phyloP scores from a whole-genome alignment of 1,140 invertebrate species.

The Drosophila nannoptera region DNA sequence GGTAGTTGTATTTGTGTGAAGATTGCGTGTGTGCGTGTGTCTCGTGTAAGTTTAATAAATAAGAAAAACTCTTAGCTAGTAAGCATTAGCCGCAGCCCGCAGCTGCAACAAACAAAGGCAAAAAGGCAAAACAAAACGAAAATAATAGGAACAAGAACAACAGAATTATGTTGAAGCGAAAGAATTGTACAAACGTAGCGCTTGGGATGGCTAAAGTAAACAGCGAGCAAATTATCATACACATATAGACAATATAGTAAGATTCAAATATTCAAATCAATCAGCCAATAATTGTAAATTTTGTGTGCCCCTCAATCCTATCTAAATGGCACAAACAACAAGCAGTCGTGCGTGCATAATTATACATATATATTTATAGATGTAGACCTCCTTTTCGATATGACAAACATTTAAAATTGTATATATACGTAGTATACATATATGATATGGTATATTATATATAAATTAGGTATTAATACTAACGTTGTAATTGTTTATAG shows the following conservation, averaged over 20 bases:
- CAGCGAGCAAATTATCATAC: constrained; percentile 41
- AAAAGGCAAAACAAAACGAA: constrained; percentile 18
- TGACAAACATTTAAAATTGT: constrained; percentile 61
- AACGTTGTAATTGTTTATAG: constrained; percentile 40
- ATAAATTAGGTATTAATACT: constrained; percentile 17
- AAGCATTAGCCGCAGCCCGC: constrained; percentile 52
- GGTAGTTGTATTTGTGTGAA: constrained; percentile 38
- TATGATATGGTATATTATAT: constrained; percentile 42
- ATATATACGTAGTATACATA: constrained; percentile 53
- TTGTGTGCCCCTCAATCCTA: constrained; percentile 6
- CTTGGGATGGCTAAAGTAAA: constrained; percentile 35
- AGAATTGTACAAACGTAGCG: constrained; percentile 54
- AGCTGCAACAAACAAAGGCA: constrained; percentile 44
- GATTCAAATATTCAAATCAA: constrained; percentile 14
- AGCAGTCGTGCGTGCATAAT: constrained; percentile 32
- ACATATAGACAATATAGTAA: constrained; percentile 18
- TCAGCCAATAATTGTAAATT: constrained; percentile 23
- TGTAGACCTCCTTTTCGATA: constrained; percentile 48
- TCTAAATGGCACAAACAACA: constrained; percentile 55
- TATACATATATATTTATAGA: constrained; percentile 8
- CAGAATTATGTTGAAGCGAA: constrained; percentile 45
- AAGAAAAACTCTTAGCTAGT: constrained; percentile 40
- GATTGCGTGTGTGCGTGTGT: constrained; percentile 33
- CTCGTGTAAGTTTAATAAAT: constrained; percentile 28
- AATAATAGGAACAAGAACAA: constrained; percentile 16